phyloP scores from a whole-genome alignment of 1,140 invertebrate genomes.

The Nebria ingens region DNA sequence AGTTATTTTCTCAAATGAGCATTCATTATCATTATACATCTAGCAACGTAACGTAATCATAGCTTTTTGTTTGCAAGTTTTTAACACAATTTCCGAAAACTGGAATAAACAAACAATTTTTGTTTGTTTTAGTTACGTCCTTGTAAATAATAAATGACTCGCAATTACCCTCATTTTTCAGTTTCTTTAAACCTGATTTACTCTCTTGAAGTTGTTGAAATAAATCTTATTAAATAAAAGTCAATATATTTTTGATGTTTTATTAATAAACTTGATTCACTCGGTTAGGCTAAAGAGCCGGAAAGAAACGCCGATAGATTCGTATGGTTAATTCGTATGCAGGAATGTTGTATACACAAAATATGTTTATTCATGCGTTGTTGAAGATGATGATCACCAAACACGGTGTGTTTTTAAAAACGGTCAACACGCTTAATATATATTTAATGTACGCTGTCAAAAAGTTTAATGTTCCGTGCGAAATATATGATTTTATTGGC shows the following conservation, averaged over 20 bases:
- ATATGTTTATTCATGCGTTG: not conserved
- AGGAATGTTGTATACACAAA: not conserved
- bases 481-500: constrained; percentile 8
- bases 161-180: no score
- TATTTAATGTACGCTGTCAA: constrained; percentile 3
- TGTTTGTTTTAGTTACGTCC: no score
- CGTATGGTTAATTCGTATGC: not conserved
- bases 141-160: no score
- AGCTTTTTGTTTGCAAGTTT: no score
- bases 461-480: not conserved
- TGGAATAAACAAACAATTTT: no score
- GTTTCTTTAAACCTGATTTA: no score
- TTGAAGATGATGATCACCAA: not conserved
- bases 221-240: no score
- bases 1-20: no score
- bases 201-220: no score
- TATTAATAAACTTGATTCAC: not conserved
- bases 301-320: not conserved
- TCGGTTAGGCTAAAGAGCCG: no score
- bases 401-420: not conserved
- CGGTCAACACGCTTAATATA: not conserved
- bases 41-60: not conserved
- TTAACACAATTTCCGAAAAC: no score
- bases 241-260: no score
- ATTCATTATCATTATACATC: not conserved